Evolutionary conservation across 2,888 invertebrate genomes (phyloP).

Genomic region (Euplexia lucipara): DNA sequence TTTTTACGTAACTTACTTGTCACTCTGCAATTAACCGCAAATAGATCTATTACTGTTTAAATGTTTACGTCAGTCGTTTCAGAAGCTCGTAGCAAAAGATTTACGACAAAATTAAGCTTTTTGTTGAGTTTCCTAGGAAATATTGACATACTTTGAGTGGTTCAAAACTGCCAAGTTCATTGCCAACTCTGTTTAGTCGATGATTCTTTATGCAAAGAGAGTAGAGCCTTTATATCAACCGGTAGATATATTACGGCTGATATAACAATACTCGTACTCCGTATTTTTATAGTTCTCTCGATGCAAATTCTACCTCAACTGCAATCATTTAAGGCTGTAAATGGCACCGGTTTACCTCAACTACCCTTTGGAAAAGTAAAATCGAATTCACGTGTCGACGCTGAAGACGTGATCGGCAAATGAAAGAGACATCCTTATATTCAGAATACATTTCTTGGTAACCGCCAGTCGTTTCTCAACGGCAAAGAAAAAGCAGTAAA

Average conservation of each 20-base stretch:
- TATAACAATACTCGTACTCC: constrained; percentile 48
- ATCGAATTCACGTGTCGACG: constrained; percentile 66
- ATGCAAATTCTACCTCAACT: constrained; percentile 40
- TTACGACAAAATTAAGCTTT: background rate
- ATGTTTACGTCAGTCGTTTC: background rate
- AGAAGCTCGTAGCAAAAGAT: constrained; percentile 11
- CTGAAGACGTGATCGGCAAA: constrained; percentile 72
- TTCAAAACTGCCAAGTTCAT: constrained; percentile 4
- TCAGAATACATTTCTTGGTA: constrained; percentile 67
- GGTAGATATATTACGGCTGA: constrained; percentile 62
- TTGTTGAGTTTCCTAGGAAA: background rate
- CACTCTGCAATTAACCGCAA: background rate
- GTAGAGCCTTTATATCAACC: constrained; percentile 50
- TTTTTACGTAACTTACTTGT: background rate
- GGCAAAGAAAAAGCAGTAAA: constrained; percentile 67
- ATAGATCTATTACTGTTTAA: background rate
- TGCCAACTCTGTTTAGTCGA: constrained; percentile 19
- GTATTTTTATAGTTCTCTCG: constrained; percentile 24
- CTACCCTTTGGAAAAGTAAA: constrained; percentile 62
- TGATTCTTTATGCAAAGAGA: constrained; percentile 63
- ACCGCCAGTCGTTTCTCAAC: constrained; percentile 58
- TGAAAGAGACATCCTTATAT: constrained; percentile 70
- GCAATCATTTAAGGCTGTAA: constrained; percentile 44
- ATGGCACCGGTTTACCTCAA: constrained; percentile 26
- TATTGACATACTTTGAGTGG: background rate